Conservation (phyloP, 2,113 vertebrate genomes). For the Triplophysa dalaica region DNA sequence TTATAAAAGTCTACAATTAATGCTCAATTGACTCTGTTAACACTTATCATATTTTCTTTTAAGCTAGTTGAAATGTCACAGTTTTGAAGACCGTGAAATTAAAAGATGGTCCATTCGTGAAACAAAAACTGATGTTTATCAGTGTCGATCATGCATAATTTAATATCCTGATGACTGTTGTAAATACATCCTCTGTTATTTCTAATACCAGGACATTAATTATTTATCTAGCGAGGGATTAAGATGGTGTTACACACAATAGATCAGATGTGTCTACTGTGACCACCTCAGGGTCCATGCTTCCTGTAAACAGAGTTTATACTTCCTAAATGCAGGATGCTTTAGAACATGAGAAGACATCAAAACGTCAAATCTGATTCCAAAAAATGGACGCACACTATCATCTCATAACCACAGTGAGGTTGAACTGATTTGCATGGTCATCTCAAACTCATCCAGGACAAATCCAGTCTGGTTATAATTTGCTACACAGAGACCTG, state of each 20-base stretch:
- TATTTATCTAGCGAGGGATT: slow-evolving; percentile 55
- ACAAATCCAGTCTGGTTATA: neutral
- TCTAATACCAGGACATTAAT: slow-evolving; percentile 57
- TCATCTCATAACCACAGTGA: neutral
- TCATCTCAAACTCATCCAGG: neutral
- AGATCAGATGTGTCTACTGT: slow-evolving; percentile 48
- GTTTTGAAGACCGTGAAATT: slow-evolving; percentile 4
- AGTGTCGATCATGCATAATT: slow-evolving; percentile 55
- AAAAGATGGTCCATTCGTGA: slow-evolving; percentile 43
- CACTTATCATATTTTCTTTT: neutral
- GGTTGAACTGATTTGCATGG: slow-evolving; percentile 10
- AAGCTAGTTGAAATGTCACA: slow-evolving; percentile 17
- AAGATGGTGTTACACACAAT: slow-evolving; percentile 60
- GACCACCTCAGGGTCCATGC: slow-evolving; percentile 35
- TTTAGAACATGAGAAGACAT: slow-evolving; percentile 19
- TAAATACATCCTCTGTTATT: slow-evolving; percentile 61
- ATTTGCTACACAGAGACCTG: neutral
- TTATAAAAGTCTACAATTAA: neutral
- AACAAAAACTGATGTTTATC: slow-evolving; percentile 53
- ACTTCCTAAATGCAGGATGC: slow-evolving; percentile 45
- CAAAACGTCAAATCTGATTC: neutral
- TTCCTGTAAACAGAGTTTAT: slow-evolving; percentile 50
- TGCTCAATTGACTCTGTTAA: neutral
- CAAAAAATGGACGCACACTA: neutral
- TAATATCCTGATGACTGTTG: slow-evolving; percentile 51